These are phyloP conservation scores for Molanna angustata DNA, from an alignment of 2,888 invertebrate species.

Conservation along the genomic window DNA sequence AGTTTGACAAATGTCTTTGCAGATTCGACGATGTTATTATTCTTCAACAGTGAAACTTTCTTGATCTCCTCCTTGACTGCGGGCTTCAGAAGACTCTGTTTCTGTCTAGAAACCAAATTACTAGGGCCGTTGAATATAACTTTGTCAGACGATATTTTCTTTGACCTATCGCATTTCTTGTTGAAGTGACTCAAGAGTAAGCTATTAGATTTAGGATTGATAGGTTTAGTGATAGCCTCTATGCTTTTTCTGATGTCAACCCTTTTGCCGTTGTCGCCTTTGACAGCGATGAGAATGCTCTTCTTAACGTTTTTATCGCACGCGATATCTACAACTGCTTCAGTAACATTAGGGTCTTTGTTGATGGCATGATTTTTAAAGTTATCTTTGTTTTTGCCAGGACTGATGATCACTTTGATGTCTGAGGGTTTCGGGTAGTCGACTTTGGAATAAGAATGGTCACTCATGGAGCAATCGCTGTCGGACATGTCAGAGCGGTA, in stretches of 20 bases:
- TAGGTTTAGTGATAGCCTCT: constrained; percentile 30
- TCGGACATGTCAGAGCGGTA: constrained; percentile 19
- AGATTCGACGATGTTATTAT: not conserved
- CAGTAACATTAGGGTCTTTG: not conserved
- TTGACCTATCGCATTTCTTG: constrained; percentile 11
- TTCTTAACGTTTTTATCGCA: constrained; percentile 14
- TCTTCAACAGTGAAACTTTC: constrained; percentile 50
- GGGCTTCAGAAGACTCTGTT: constrained; percentile 27
- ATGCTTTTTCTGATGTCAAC: too few relatives aligned
- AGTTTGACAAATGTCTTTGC: not conserved
- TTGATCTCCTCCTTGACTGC: constrained; percentile 25
- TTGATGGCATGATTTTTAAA: not conserved
- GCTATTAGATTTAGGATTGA: constrained; percentile 27
- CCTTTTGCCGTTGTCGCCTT: too few relatives aligned
- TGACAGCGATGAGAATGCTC: constrained; percentile 5
- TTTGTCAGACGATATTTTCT: not conserved
- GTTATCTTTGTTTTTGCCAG: constrained; percentile 4
- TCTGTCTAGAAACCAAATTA: constrained; percentile 5
- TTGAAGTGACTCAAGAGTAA: constrained; percentile 22
- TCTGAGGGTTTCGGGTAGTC: constrained; percentile 7
- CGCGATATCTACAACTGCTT: constrained; percentile 3
- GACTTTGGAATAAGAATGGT: constrained; percentile 25
- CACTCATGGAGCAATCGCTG: constrained; percentile 24
- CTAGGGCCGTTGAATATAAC: constrained; percentile 5
- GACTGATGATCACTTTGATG: not conserved